A percentile compares a stretch with the other conserved stretches of the same genome.
Conservation (phyloP, 2,113 vertebrate species). For the Charina bottae region DNA sequence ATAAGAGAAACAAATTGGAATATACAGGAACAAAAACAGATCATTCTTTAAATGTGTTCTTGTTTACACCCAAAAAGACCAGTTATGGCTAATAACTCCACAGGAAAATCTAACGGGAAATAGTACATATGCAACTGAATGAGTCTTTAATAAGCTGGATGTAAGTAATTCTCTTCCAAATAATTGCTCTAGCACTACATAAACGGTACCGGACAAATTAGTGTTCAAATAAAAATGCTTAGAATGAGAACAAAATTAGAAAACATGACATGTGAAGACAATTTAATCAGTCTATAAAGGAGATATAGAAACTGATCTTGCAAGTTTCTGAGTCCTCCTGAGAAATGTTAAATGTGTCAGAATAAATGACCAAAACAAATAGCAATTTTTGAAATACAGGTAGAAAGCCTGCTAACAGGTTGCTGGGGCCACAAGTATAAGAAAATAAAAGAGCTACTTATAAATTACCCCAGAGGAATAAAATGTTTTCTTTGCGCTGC, state of each 20-base stretch:
- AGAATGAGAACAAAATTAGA: slow-evolving; percentile 4
- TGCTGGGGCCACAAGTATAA: not conserved
- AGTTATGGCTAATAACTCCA: slow-evolving; percentile 25
- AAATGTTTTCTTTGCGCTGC: not conserved
- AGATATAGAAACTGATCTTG: not conserved
- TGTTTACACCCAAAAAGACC: slow-evolving; percentile 40
- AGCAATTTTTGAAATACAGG: not conserved
- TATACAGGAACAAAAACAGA: not conserved
- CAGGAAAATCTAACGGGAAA: slow-evolving; percentile 37
- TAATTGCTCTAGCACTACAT: slow-evolving; percentile 10
- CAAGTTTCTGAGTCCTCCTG: not conserved
- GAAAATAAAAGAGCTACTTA: not conserved
- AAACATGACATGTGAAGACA: not conserved
- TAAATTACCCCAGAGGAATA: not conserved
- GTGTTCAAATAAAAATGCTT: slow-evolving; percentile 31
- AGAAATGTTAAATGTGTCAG: slow-evolving; percentile 1
- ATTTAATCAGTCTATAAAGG: slow-evolving; percentile 4
- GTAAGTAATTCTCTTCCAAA: slow-evolving; percentile 42
- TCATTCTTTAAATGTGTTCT: slow-evolving; percentile 19
- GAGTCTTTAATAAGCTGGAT: slow-evolving; percentile 42
- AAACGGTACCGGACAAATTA: slow-evolving; percentile 36
- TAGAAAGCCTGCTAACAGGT: not conserved
- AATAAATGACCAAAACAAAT: slow-evolving; percentile 11
- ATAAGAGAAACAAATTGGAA: slow-evolving; percentile 25
- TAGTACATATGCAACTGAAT: slow-evolving; percentile 14